Conservation (phyloP, 2,113 vertebrate species). For the Nestor notabilis region DNA sequence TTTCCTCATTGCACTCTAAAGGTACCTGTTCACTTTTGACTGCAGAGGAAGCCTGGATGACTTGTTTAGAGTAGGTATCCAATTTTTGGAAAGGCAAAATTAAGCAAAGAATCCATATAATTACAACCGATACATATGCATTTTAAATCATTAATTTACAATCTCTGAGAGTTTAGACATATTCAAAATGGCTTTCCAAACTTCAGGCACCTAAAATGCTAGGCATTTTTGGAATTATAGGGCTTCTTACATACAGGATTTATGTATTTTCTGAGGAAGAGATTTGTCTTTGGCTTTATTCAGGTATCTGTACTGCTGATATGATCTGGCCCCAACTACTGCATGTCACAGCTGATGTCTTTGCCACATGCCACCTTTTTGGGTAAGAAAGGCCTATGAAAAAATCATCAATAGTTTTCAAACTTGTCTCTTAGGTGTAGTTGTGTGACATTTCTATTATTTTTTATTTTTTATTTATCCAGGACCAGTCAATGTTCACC, state of each 20-base stretch:
- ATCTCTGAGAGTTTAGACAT: neutral
- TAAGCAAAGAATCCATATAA: neutral
- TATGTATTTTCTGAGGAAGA: neutral
- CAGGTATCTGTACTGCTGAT: neutral
- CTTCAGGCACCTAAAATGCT: neutral
- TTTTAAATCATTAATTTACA: neutral
- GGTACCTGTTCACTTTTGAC: neutral
- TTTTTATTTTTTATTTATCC: neutral
- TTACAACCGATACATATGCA: neutral
- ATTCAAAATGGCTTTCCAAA: neutral
- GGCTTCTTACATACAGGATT: neutral
- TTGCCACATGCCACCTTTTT: neutral
- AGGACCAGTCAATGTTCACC: neutral
- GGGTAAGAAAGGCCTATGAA: neutral
- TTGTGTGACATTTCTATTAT: accelerated
- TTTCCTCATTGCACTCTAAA: neutral
- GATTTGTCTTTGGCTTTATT: neutral
- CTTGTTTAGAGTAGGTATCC: neutral
- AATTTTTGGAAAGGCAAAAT: neutral
- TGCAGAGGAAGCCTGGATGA: neutral
- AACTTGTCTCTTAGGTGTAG: neutral
- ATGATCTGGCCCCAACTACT: neutral
- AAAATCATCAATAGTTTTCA: neutral
- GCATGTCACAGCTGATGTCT: neutral
- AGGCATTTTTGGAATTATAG: neutral